Evolutionary conservation across 2,888 invertebrate species (phyloP), one percentile per base, ranked within the genome.

Genomic region (Drosophila nigricruria): DNA sequence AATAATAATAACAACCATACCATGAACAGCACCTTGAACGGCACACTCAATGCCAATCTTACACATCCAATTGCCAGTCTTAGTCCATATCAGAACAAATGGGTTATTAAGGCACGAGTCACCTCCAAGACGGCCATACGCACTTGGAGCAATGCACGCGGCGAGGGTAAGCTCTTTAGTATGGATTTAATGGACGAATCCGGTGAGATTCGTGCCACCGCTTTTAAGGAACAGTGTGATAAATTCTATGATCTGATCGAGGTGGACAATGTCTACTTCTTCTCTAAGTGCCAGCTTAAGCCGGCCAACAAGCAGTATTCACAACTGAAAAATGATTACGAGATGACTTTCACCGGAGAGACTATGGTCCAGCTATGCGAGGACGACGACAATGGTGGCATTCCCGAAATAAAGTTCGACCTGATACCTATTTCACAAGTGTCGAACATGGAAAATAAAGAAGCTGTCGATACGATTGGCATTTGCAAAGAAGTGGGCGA

Each of bases 81-180:
- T 14, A 98, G 97, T 81, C 98, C 98, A 1, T 99, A 98, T 92
- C 98, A 98, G 91, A 98, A 98, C 92, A 97, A 96, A 87, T 99
- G 98, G 98, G 96, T 97, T 3, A 97, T 99, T 68, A 97, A 97
- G 91, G 99, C 96, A 2, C 94, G 98, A 57, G 97, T 99, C 0
- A 96, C 96, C 68, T 95, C 95, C 81, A 99, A 99, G 92, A 94
- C 96, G 0, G 90, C 94, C 0, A 95, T 99, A 50, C 95, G 97
- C 66, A 96, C 96, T 0, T 99, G 98, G 97, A 97, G 96, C 73
- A 99, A 99, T 93, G 96, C 97, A 0, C 94, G 95, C 65, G 98
- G 98, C 0, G 98, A 98, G 92, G 99, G 99, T 0, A 97, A 97
- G 91, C 94, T 99, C 3, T 99, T 99, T 92, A 97, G 96, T 71